Evolutionary conservation across 1,140 invertebrate species (phyloP), one percentile per base, ranked within the genome.

Genomic region (Caenorhabditis inopinata): DNA sequence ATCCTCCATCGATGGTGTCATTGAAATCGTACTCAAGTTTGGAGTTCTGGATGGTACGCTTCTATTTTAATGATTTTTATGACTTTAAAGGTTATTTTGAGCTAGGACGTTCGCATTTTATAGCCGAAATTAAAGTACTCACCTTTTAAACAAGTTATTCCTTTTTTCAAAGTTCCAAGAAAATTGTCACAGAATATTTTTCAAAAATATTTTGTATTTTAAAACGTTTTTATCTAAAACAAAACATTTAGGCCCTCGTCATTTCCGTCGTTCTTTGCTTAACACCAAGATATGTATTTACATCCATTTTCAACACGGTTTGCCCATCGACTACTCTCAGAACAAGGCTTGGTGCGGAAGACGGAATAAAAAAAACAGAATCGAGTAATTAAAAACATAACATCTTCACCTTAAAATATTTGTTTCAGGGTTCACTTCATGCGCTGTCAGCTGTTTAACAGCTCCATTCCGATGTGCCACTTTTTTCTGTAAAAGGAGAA

Each of bases 1-100:
- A 81, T 77, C 74, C 80, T 12, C 80, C 80, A 38, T 45, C 53
- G 6, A 76, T 81, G 74, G 78, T 81, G 3, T 78, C 80, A 4
- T 23, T 80, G 35, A 35, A 49, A 42, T 42, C 74, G 14, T 46
- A 77, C 11, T 80, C 62, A 1, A 47, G 47, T 21, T 25, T 53
- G 5, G 77, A 73, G 51, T 81, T 81, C 45, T 81, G 80, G 80
- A 78, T 81, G 48, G 80, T 81, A n/a, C n/a, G n/a, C 73, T 62
- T n/a, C n/a, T n/a, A n/a, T n/a, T n/a, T n/a, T n/a, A n/a, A n/a
- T n/a, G n/a, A n/a, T 53, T 53, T 27, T 27, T 27, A 9, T 23
- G 25, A 53, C 25, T 53, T 53, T 11, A 11, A n/a, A 53, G 6
- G 62, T 11, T 12, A 25, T 73, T 11, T 12, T 32, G 29, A 18